These are phyloP conservation scores for Ormyrus pomaceus DNA, from an alignment of 2,888 invertebrate species.

Conservation along the genomic window DNA sequence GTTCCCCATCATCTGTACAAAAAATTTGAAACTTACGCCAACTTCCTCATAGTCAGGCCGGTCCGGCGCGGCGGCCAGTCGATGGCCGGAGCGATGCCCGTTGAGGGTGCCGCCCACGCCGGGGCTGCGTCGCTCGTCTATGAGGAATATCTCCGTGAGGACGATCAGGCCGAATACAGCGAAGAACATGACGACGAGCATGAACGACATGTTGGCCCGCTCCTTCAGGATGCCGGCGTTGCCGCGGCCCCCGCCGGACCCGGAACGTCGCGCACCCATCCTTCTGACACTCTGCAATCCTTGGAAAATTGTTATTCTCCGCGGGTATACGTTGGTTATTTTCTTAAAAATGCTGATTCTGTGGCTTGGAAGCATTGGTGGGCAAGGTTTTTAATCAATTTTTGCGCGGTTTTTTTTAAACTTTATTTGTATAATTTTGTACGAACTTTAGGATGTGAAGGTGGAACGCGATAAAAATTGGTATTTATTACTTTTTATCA, in stretches of 20 bases:
- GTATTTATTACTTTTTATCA: too few relatives aligned
- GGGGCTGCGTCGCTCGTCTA: constrained; percentile 78
- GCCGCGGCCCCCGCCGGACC: constrained; percentile 75
- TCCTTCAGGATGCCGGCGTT: constrained; percentile 81
- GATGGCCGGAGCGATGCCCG: constrained; percentile 76
- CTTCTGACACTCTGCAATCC: constrained; percentile 61
- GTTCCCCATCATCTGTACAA: too few relatives aligned
- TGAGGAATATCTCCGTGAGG: constrained; percentile 88
- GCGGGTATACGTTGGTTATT: too few relatives aligned
- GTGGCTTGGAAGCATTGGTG: too few relatives aligned
- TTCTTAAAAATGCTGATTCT: too few relatives aligned
- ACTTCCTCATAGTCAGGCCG: constrained; percentile 85
- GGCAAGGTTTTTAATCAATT: too few relatives aligned
- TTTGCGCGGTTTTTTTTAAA: too few relatives aligned
- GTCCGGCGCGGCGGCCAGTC: constrained; percentile 76
- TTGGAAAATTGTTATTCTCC: neutral
- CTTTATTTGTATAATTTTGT: too few relatives aligned
- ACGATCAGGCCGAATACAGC: constrained; percentile 92
- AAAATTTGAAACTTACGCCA: constrained; percentile 65
- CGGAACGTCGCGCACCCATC: constrained; percentile 76
- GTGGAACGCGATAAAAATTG: too few relatives aligned
- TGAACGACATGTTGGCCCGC: constrained; percentile 91
- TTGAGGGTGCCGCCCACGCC: constrained; percentile 78
- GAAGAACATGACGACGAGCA: constrained; percentile 93
- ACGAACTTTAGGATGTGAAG: too few relatives aligned